These are phyloP conservation scores for Meriones psammophilus DNA, from an alignment of 2,797 vertebrate genomes.

Conservation along the genomic window DNA sequence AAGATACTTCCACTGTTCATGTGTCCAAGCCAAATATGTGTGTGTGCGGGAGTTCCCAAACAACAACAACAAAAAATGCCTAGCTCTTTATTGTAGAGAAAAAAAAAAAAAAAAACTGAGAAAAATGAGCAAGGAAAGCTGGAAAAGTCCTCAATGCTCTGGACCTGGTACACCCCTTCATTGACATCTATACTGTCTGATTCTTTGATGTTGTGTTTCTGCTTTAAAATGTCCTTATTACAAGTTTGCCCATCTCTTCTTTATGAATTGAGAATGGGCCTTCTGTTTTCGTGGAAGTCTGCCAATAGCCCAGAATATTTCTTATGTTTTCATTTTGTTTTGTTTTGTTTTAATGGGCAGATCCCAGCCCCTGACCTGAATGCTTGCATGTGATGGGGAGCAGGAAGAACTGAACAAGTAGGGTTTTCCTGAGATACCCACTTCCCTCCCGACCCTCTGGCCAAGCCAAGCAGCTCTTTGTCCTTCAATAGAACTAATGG, in stretches of 20 bases:
- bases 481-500: rapidly evolving
- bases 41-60: not conserved
- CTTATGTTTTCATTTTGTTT: not conserved
- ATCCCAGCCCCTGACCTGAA: too few species aligned
- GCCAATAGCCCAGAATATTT: not conserved
- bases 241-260: not conserved
- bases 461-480: not conserved
- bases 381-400: not conserved
- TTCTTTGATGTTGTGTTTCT: not conserved
- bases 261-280: not conserved
- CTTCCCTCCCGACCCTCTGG: too few species aligned
- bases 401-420: not conserved
- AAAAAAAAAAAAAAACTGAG: not conserved
- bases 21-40: constrained; percentile 24
- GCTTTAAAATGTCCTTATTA: not conserved
- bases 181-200: not conserved
- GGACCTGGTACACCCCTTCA: not conserved
- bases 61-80: too few species aligned
- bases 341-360: too few species aligned
- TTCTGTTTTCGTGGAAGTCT: not conserved
- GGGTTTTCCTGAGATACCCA: not conserved
- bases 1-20: constrained; percentile 11
- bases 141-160: not conserved
- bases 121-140: not conserved
- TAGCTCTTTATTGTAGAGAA: not conserved